Evolutionary conservation across 1,140 invertebrate genomes (phyloP).

Genomic region (Teleopsis dalmanni): DNA sequence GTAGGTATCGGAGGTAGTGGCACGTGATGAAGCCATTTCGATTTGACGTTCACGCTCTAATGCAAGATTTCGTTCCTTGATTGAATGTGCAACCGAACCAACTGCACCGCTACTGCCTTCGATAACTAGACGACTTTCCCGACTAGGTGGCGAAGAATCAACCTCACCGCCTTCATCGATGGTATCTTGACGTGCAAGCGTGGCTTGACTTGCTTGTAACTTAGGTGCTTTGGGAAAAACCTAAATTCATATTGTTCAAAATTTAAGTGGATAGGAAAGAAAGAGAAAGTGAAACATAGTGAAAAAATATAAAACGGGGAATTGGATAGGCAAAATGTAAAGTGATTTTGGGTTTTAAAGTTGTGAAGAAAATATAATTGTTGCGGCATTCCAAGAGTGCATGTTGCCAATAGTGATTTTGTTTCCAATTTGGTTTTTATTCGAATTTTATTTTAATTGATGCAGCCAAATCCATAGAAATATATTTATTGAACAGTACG

Average conservation of each 20-base stretch:
- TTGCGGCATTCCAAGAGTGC: too few species aligned
- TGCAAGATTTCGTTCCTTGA: conserved; percentile 35
- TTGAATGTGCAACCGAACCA: conserved; percentile 1
- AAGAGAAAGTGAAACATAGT: neutral
- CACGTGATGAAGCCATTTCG: conserved; percentile 44
- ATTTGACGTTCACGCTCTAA: conserved; percentile 44
- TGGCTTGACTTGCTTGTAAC: conserved; percentile 55
- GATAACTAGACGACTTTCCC: conserved; percentile 34
- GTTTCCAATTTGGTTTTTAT: too few species aligned
- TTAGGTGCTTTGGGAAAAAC: conserved; percentile 67
- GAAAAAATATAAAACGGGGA: neutral
- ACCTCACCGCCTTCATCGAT: conserved; percentile 71
- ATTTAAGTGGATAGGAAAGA: conserved; percentile 13
- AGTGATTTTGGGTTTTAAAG: too few species aligned
- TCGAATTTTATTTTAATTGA: too few species aligned
- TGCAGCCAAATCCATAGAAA: too few species aligned
- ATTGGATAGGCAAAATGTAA: neutral
- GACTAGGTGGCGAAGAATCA: conserved; percentile 43
- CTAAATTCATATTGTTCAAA: conserved; percentile 41
- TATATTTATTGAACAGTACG: too few species aligned
- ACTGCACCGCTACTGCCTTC: conserved; percentile 19
- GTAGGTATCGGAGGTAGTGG: conserved; percentile 53
- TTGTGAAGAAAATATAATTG: too few species aligned
- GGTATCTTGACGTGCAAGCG: conserved; percentile 61
- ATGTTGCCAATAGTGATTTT: too few species aligned